Evolutionary conservation across 1,140 invertebrate genomes (phyloP), one percentile per base, ranked within the genome.

Genomic region (Oryctes rhinoceros): DNA sequence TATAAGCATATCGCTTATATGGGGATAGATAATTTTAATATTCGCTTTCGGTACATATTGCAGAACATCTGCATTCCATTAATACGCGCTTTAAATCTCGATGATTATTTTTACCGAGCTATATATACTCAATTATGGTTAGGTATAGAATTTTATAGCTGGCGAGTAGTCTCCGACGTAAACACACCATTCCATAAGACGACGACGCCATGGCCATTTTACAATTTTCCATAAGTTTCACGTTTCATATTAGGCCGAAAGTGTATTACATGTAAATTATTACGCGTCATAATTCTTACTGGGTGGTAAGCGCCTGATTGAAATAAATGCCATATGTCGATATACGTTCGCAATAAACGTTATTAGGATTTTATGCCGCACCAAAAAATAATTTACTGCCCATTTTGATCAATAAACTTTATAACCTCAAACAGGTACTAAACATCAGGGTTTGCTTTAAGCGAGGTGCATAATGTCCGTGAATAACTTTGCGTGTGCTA

Each of bases 191-290:
- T 15, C 53, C 0, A 59, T 59, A 35, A 18, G 24, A 30, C 24
- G 24, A 30, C 24, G 35, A 37, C 18, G 65, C 24, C 11, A 24
- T 71, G 3, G 39, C 20, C 11, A 35, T 20, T 37, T 71, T 35
- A 71, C 3, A 35, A 30, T 71, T 59, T 35, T 67, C 65, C 9
- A 20, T 67, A 67, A 20, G 65, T 67, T 67, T 67, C 65, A 35
- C 65, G 65, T 67, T 71, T 71, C 65, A 24, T 71, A 71, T 71
- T 71, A 71, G 13, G 65, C 65, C 11, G 35, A 24, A 24, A 13
- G 20, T 71, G 65, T 37, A 71, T 71, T 37, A 37, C 35, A 71
- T 71, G 65, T 71, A 71, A 71, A 71, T 30, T 71, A 71, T 71
- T 13, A 7, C 24, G 24, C 24, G 24, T 71, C 65, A 71, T 71